A percentile compares a stretch with the other conserved stretches of the same genome.
Conservation (phyloP, 1,140 invertebrate species). For the Heliothis virescens region DNA sequence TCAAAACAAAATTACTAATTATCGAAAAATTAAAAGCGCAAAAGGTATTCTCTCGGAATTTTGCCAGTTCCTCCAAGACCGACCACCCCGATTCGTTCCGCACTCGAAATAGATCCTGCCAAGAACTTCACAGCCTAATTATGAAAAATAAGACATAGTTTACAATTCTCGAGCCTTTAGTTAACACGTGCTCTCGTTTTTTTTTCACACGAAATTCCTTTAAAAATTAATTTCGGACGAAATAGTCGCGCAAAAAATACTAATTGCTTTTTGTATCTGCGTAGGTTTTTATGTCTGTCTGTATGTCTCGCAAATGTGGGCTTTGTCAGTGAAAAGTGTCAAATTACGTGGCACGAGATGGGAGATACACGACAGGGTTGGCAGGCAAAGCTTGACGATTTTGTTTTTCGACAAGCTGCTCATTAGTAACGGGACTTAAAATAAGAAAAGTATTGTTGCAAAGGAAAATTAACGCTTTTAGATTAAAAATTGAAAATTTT, state of each 20-base stretch:
- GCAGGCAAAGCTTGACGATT: neutral
- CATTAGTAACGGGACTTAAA: too few relatives aligned
- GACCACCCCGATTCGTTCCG: slow-evolving; percentile 46
- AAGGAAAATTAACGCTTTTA: too few relatives aligned
- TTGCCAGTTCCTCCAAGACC: slow-evolving; percentile 40
- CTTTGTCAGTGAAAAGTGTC: slow-evolving; percentile 85
- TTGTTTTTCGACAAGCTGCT: neutral
- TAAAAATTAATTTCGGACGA: slow-evolving; percentile 82
- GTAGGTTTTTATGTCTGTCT: slow-evolving; percentile 75
- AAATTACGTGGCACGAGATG: slow-evolving; percentile 85
- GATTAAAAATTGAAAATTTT: too few relatives aligned
- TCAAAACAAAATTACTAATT: slow-evolving; percentile 15
- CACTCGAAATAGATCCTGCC: slow-evolving; percentile 53
- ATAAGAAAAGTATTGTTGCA: too few relatives aligned
- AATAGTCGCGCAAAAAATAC: slow-evolving; percentile 76
- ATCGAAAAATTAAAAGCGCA: slow-evolving; percentile 24
- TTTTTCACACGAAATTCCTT: slow-evolving; percentile 75
- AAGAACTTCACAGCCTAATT: slow-evolving; percentile 80
- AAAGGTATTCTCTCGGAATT: slow-evolving; percentile 23
- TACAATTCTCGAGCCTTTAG: slow-evolving; percentile 67
- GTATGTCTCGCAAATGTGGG: slow-evolving; percentile 80
- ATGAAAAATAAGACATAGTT: slow-evolving; percentile 84
- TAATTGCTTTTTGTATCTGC: slow-evolving; percentile 83
- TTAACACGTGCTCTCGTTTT: slow-evolving; percentile 81
- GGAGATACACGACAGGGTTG: slow-evolving; percentile 78